phyloP scores from a whole-genome alignment of 1,140 invertebrate genomes.

The Scaptomyza montana region DNA sequence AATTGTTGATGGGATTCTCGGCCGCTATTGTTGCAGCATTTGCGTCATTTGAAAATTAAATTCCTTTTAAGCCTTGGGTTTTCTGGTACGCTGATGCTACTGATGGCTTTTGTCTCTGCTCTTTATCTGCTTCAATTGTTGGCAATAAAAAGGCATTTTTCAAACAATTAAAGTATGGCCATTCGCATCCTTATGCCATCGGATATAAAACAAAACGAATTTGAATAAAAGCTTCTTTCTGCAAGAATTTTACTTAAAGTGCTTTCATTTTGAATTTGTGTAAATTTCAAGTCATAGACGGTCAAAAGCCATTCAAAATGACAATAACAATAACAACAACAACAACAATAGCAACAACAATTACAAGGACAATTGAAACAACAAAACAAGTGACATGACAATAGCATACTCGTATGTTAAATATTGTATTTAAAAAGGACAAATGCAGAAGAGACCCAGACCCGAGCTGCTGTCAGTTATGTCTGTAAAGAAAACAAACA shows the following conservation, averaged over 20 bases:
- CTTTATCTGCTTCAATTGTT: not conserved
- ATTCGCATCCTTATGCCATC: not conserved
- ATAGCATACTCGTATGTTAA: slow-evolving; percentile 30
- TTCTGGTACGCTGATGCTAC: not conserved
- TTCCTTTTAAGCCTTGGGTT: not conserved
- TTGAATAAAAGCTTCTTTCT: slow-evolving; percentile 5
- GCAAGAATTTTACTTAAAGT: not conserved
- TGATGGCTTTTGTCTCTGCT: slow-evolving; percentile 1
- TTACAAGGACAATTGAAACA: not conserved
- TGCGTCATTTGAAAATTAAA: slow-evolving; percentile 21
- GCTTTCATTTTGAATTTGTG: not conserved
- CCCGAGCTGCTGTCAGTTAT: not conserved
- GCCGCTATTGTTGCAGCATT: too few species aligned
- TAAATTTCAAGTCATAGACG: not conserved
- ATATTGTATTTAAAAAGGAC: slow-evolving; percentile 53
- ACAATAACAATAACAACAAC: not conserved
- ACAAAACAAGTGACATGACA: slow-evolving; percentile 19
- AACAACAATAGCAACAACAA: not conserved
- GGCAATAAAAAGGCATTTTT: slow-evolving; percentile 19
- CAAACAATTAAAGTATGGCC: slow-evolving; percentile 23
- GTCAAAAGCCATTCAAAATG: slow-evolving; percentile 1
- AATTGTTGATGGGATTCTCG: slow-evolving; percentile 35
- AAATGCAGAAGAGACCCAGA: slow-evolving; percentile 23
- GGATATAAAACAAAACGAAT: not conserved
- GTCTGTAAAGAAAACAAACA: not conserved